Percentiles rank a stretch among this genome's conserved stretches.
Conservation (phyloP, 2,113 vertebrate species). For the Callospermophilus lateralis region DNA sequence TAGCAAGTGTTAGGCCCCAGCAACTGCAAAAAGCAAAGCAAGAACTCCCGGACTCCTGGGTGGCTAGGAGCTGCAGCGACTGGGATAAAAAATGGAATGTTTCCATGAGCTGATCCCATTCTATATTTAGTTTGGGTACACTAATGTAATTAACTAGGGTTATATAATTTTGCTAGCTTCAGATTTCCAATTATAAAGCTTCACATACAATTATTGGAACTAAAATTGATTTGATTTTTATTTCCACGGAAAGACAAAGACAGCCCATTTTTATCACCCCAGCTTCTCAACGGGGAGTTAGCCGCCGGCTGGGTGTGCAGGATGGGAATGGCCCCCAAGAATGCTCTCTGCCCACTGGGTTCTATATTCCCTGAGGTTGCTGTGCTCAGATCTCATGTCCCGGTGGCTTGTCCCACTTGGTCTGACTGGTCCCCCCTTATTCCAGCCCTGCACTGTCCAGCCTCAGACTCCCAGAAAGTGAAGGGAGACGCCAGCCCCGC, state of each 20-base stretch:
- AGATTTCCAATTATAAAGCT: conserved; percentile 35
- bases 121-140: conserved; percentile 48
- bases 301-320: neutral
- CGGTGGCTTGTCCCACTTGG: neutral
- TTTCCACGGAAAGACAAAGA: neutral
- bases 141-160: conserved; percentile 51
- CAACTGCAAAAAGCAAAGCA: too few relatives aligned
- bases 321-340: neutral
- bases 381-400: fast-evolving
- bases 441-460: fast-evolving
- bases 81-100: neutral
- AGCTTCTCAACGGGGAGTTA: neutral
- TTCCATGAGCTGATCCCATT: conserved; percentile 45
- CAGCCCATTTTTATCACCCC: neutral
- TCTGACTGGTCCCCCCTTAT: fast-evolving
- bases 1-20: neutral
- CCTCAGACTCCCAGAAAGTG: neutral
- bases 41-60: neutral
- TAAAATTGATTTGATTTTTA: conserved; percentile 30
- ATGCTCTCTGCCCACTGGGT: too few relatives aligned
- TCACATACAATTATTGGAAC: conserved; percentile 14
- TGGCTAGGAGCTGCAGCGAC: neutral
- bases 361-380: neutral
- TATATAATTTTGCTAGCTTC: conserved; percentile 47
- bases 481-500: fast-evolving